Base-by-base conservation (phyloP, 2,888 invertebrate genomes). In the Plebejus anna region DNA sequence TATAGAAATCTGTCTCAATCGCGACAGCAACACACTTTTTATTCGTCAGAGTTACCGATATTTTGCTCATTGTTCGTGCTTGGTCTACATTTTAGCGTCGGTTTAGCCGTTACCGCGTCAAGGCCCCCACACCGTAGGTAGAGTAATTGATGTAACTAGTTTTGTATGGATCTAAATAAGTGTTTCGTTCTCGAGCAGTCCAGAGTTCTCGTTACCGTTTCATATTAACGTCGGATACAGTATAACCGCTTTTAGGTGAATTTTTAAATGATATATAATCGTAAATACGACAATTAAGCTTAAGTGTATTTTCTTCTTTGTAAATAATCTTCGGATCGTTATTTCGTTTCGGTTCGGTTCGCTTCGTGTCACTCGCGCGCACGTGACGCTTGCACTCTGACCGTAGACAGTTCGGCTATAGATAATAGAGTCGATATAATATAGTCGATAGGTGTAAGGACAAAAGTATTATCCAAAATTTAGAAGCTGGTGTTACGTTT, bases 391-490 rank as follows among this genome's bases (percentile, higher is more conserved):
- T 89, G 86, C 86, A 83, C 84, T 83, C 83, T 81, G 84, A 85
- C 84, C 81, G 87, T 90, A 90, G 89, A 85, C 84, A 81, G 83
- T 86, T 87, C 86, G 85, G 88, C 89, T 87, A 84, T 86, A 22
- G 22, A 22, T 22, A 22, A 22, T 22, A 85, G 85, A 91, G 92
- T 86, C 83, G 90, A 92, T 84, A 89, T 91, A 92, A 90, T 84
- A 85, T 92, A 90, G 89, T 85, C 86, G 87, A 83, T 90, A 90
- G 90, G 80, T 86, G 79, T 90, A 92, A 92, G 92, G 88, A 89
- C 87, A 88, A 91, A 93, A 93, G 93, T 93, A 93, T 93, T 93
- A 92, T 89, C 91, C 92, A 91, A 91, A 88, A 55, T 88, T 90
- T 92, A 91, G 91, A 87, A 87, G 90, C 90, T 90, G 89, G 91